phyloP scores from a whole-genome alignment of 2,113 vertebrate species.

The Entomyzon cyanotis region DNA sequence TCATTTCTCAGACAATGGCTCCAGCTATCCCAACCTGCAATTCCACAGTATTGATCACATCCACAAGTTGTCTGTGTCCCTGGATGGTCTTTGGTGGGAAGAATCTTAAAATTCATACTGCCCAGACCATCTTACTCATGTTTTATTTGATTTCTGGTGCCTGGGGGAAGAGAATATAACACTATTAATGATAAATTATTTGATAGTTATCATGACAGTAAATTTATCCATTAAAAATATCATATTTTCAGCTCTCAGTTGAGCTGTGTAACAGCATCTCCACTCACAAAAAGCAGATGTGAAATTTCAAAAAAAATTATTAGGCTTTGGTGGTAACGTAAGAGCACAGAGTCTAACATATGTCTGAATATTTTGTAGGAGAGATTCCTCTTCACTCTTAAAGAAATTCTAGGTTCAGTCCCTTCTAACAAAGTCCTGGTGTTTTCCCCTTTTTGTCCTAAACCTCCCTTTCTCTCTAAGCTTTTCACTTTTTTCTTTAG shows the following conservation, averaged over 20 bases:
- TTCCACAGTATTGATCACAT: background rate
- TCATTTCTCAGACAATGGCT: rapidly evolving
- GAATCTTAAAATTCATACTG: background rate
- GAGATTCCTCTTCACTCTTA: background rate
- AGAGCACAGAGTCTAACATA: background rate
- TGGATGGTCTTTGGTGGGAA: background rate
- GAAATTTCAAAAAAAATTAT: background rate
- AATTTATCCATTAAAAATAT: background rate
- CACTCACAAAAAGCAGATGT: background rate
- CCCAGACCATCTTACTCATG: background rate
- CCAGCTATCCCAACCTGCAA: background rate
- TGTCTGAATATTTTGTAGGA: background rate
- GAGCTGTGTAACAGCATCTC: background rate
- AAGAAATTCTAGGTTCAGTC: background rate
- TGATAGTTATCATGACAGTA: background rate
- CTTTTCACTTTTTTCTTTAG: background rate
- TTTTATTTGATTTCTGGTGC: background rate
- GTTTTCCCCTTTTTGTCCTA: background rate
- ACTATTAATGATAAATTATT: background rate
- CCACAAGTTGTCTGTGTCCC: background rate
- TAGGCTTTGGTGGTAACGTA: background rate
- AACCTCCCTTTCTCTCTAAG: background rate
- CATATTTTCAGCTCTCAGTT: background rate
- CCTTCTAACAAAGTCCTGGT: background rate
- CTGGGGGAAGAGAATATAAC: background rate